Evolutionary conservation across 1,140 invertebrate species (phyloP), one percentile per base, ranked within the genome.

Genomic region (Lepidotrigona ventralis): DNA sequence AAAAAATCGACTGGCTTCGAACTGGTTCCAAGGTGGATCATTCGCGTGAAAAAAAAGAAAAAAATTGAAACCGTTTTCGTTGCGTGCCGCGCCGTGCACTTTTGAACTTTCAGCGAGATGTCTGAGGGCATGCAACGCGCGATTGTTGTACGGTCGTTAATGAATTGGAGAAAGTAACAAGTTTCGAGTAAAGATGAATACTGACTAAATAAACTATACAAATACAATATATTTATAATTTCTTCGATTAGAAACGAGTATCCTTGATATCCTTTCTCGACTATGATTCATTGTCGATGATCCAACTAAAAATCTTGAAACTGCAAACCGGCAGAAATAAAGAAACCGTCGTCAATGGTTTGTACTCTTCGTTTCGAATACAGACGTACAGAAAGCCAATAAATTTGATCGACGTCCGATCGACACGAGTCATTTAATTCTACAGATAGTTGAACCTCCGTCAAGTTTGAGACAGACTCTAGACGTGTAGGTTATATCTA

Each of bases 401-500:
- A 78, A 69, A 69, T 23, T 56, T 19, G 19, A 58, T 46, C 29
- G 23, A 19, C 6, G 39, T 8, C 6, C 39, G 39, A 46, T 8
- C 39, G 39, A 8, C 54, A 33, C n/a, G 54, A 63, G 51, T 29
- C 68, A 33, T 78, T 77, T 60, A 77, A 82, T 70, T 39, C 56
- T 66, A 2, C 3, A 26, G 69, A 53, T 17, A 2, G 39, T 33
- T 51, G 75, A n/a, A 14, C 39, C n/a, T 8, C 53, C 54, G 54
- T 33, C 33, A 33, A 33, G 33, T 83, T 83, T 78, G 81, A 60
- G 70, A 71, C 74, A 12, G 4, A 64, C 29, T 81, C 54, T 51
- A 69, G 78, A 51, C 54, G 63, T 73, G 23, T 60, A 69, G 74
- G 26, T 60, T 68, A 58, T n/a, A 29, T 15, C 23, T 26, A 53